Evolutionary conservation across 2,113 vertebrate genomes (phyloP).

Genomic region (Manacus vitellinus): DNA sequence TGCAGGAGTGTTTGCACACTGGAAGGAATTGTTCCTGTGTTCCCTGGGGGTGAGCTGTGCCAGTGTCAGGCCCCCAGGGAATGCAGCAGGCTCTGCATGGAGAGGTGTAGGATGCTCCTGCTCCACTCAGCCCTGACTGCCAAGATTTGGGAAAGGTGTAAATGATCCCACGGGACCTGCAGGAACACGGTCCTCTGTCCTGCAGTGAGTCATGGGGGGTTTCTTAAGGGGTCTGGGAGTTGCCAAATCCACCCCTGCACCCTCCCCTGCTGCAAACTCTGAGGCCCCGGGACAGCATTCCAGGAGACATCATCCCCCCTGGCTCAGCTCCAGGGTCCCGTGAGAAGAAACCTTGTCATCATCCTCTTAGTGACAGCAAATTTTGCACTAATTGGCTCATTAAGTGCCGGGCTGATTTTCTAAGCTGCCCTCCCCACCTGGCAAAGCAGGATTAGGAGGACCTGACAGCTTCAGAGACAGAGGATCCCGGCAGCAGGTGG

Average conservation of each 20-base stretch:
- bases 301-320: background rate
- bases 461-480: fast-evolving
- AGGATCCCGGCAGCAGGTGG: background rate
- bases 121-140: background rate
- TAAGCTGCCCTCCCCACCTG: background rate
- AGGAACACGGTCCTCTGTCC: background rate
- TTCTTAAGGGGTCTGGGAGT: background rate
- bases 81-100: background rate
- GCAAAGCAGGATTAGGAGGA: background rate
- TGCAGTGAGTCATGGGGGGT: fast-evolving
- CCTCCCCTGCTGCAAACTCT: background rate
- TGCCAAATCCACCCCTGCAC: background rate
- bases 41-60: background rate
- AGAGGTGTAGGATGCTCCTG: background rate
- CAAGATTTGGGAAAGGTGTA: background rate
- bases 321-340: background rate
- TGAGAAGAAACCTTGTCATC: conserved; percentile 37
- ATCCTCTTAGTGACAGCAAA: conserved; percentile 36
- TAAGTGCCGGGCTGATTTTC: background rate
- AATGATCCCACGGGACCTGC: background rate
- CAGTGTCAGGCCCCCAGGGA: background rate
- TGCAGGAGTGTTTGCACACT: fast-evolving
- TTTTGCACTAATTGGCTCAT: conserved; percentile 7
- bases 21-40: background rate
- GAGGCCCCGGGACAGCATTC: fast-evolving